Evolutionary conservation across 2,113 vertebrate species (phyloP), one percentile per base, ranked within the genome.

Genomic region (Cyprinus carpio): DNA sequence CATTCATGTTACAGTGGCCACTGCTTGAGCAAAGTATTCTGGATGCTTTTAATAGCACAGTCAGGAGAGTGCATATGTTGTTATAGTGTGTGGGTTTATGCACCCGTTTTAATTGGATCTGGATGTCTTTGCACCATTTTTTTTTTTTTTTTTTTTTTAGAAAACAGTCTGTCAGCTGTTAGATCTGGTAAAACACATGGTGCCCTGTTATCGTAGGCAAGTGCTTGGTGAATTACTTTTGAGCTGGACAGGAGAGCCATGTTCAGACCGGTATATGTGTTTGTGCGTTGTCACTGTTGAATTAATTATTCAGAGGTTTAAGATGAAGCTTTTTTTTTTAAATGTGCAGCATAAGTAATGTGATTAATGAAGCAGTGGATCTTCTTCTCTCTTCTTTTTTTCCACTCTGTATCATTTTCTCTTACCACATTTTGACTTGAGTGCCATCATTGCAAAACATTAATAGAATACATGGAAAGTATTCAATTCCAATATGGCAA

Each of bases 141-240:
- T 87, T 88, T 34, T 34, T 3, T 89, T 34, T 43, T 87, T 88
- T 34, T 34, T 3, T 89, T 34, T 43, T 43, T 43, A 90, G 84
- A 74, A 12, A 65, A 82, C 64, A 72, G 84, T 56, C 82, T 87
- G 91, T 93, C 86, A 88, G 87, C 80, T 65, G 88, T 89, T 69
- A 23, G 75, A 84, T 91, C 90, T 87, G 84, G 62, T 87, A 84
- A 74, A 58, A 31, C 81, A 84, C 87, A 87, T 77, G 54, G 88
- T 90, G 89, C 85, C 82, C 87, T n/a, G 25, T 76, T 51, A 54
- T 27, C 46, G 9, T 76, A 18, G 90, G 85, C 64, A 88, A 92
- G 92, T 90, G 89, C 92, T 91, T 92, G 84, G 74, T 78, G 75
- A 90, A 92, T 93, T 89, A 89, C 92, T 93, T 90, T 90, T 77